Evolutionary conservation across 2,113 vertebrate genomes (phyloP).

Genomic region (Gopherus flavomarginatus): DNA sequence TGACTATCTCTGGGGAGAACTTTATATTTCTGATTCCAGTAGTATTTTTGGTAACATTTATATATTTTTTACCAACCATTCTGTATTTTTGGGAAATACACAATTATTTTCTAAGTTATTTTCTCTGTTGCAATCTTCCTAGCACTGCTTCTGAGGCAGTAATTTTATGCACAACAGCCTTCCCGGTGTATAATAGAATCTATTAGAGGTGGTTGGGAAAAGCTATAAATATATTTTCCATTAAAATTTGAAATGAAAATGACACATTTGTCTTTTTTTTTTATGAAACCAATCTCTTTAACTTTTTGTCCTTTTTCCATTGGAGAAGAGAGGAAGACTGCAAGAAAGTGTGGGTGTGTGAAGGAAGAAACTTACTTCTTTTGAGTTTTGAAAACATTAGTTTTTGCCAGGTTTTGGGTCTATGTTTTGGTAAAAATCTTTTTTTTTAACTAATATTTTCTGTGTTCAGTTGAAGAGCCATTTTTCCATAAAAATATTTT

Average conservation of each 20-base stretch:
- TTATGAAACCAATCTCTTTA: neutral
- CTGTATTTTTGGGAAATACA: neutral
- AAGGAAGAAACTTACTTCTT: neutral
- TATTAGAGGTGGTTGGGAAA: neutral
- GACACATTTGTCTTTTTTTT: neutral
- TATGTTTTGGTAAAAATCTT: neutral
- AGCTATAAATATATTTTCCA: neutral
- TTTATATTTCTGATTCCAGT: neutral
- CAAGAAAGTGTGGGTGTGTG: neutral
- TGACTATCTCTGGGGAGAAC: neutral
- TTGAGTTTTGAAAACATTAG: neutral
- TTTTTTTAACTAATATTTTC: neutral
- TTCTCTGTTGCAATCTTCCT: neutral
- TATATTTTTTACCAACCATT: neutral
- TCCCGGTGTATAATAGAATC: neutral
- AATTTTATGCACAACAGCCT: neutral
- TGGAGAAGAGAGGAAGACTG: neutral
- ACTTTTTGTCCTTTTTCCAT: neutral
- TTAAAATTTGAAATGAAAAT: neutral
- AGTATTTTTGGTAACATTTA: constrained; percentile 4
- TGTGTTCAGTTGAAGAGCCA: neutral
- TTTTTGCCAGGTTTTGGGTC: neutral
- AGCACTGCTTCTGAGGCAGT: neutral
- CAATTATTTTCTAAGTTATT: neutral
- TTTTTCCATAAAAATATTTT: neutral